Conservation (phyloP, 2,797 vertebrate genomes). For the Rhadinocentrus ornatus region DNA sequence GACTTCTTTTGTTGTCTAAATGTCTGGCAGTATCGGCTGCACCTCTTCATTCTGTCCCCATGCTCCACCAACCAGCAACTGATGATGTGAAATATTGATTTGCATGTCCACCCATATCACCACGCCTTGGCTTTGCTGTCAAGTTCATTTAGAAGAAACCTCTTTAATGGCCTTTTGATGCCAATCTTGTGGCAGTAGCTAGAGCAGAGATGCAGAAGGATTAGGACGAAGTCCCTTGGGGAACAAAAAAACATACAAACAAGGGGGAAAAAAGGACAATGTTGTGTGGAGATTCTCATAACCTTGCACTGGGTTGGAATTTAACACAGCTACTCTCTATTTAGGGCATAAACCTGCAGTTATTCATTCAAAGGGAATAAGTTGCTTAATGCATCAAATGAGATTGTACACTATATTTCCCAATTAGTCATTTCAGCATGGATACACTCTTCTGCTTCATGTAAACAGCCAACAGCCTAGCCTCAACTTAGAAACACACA, state of each 20-base stretch:
- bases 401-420: conserved; percentile 72
- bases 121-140: conserved; percentile 77
- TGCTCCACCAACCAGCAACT: conserved; percentile 66
- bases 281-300: conserved; percentile 36
- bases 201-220: conserved; percentile 43
- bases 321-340: conserved; percentile 36
- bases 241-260: conserved; percentile 44
- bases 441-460: conserved; percentile 76
- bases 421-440: conserved; percentile 79
- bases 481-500: conserved; percentile 40
- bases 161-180: conserved; percentile 70
- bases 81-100: conserved; percentile 86
- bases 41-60: conserved; percentile 41
- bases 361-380: conserved; percentile 70
- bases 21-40: conserved; percentile 52
- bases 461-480: conserved; percentile 69
- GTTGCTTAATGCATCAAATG: conserved; percentile 62
- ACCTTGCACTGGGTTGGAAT: conserved; percentile 24
- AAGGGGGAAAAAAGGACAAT: conserved; percentile 33
- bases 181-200: conserved; percentile 61
- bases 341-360: conserved; percentile 62
- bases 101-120: conserved; percentile 80
- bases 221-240: conserved; percentile 29
- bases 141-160: conserved; percentile 75
- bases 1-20: conserved; percentile 51